phyloP scores from a whole-genome alignment of 2,797 vertebrate genomes.

The Prionace glauca region DNA sequence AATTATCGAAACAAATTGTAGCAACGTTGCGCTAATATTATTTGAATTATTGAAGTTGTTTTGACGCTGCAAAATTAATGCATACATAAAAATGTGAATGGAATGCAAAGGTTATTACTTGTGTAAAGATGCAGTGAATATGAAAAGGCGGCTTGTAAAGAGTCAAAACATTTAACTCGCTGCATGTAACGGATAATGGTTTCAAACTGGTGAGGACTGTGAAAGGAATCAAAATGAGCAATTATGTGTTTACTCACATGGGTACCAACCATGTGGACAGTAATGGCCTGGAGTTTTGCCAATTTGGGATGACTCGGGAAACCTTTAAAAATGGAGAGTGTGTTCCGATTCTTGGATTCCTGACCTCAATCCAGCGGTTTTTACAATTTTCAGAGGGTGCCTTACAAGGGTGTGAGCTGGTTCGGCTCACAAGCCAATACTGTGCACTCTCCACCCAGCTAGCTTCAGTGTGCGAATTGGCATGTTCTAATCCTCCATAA shows the following conservation, averaged over 20 bases:
- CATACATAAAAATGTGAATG: neutral
- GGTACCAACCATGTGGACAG: too few species aligned
- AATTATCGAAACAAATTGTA: neutral
- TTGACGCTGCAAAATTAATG: neutral
- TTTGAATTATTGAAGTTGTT: neutral
- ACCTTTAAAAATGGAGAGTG: too few species aligned
- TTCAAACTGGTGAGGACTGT: neutral
- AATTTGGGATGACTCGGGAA: too few species aligned
- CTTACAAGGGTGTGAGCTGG: too few species aligned
- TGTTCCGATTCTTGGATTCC: too few species aligned
- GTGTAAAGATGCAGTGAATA: neutral
- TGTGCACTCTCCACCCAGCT: too few species aligned
- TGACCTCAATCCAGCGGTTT: too few species aligned
- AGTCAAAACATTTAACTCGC: neutral
- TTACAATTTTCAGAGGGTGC: too few species aligned
- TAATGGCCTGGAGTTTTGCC: too few species aligned
- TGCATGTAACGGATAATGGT: neutral
- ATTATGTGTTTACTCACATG: neutral
- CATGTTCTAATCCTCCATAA: too few species aligned
- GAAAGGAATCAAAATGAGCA: neutral
- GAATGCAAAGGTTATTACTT: neutral
- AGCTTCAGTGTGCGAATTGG: too few species aligned
- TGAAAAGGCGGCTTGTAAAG: neutral
- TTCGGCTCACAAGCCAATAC: too few species aligned
- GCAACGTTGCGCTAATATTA: neutral